Evolutionary conservation across 2,113 vertebrate genomes (phyloP), one percentile per base, ranked within the genome.

Genomic region (Tragelaphus strepsiceros): DNA sequence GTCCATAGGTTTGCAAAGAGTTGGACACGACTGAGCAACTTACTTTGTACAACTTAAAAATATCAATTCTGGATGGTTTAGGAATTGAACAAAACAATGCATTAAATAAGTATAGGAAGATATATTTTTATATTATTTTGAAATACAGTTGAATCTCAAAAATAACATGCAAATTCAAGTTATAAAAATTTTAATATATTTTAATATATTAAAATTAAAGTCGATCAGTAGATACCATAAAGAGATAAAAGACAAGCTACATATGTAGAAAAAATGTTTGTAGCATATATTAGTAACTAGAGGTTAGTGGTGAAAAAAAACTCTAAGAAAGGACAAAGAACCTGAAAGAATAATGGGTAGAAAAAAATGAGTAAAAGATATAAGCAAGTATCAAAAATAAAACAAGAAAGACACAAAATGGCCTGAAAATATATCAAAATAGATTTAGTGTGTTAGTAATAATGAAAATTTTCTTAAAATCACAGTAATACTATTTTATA

Each of bases 41-140:
- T 28, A 78, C 9, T 95, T 84, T 15, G 12, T 88, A 64, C 19
- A 84, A 21, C 49, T 95, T 39, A 19, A 95, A 92, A 85, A 51
- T 92, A 89, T 43, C 49, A 85, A n/a, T 80, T 54, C 78, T 59
- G 89, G 86, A 22, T 92, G 24, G 32, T 19, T 51, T n/a, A 67
- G 12, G 26, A 26, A 88, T n/a, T 74, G 58, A n/a, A 58, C 15
- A 89, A 92, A 94, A 35, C 22, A 88, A 74, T 30, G 2, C 22
- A 81, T 82, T 87, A 56, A 78, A 35, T 62, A 43, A 13, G 14
- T 54, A 16, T 15, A 91, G 5, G 28, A 87, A 90, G 51, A 88
- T 61, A 59, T 61, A 84, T 74, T 61, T 88, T 71, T 51, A 58
- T 12, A 26, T 58, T 71, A 58, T 80, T 28, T 94, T 94, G 39